Percentiles rank a stretch among this genome's conserved stretches.
These are phyloP conservation scores for western clawed frog (Xenopus tropicalis) DNA, from an alignment of 2,113 vertebrate genomes.

Conservation along the genomic window UCB_Xtro_10.0 CM004447.2:28874001-28874500, in stretches of 20 bases:
- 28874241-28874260: not conserved
- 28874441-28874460: constrained; percentile 42
- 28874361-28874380: constrained; percentile 39
- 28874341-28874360: constrained; percentile 26
- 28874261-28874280: not conserved
- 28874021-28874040: too few relatives aligned
- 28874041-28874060: too few relatives aligned
- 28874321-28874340: constrained; percentile 45
- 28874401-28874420: constrained; percentile 43
- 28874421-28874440: constrained; percentile 28
- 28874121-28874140: too few relatives aligned
- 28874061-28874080: too few relatives aligned
- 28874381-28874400: constrained; percentile 44
- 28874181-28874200: too few relatives aligned
- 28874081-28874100: too few relatives aligned
- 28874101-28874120: too few relatives aligned
- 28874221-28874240: too few relatives aligned
- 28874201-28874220: too few relatives aligned
- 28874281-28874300: constrained; percentile 15
- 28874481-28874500: not conserved
- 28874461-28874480: constrained; percentile 13
- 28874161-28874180: too few relatives aligned
- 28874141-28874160: too few relatives aligned
- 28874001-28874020: too few relatives aligned
- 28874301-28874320: constrained; percentile 38